Base-by-base conservation (phyloP, 2,113 vertebrate species). In the Hystrix brachyura region DNA sequence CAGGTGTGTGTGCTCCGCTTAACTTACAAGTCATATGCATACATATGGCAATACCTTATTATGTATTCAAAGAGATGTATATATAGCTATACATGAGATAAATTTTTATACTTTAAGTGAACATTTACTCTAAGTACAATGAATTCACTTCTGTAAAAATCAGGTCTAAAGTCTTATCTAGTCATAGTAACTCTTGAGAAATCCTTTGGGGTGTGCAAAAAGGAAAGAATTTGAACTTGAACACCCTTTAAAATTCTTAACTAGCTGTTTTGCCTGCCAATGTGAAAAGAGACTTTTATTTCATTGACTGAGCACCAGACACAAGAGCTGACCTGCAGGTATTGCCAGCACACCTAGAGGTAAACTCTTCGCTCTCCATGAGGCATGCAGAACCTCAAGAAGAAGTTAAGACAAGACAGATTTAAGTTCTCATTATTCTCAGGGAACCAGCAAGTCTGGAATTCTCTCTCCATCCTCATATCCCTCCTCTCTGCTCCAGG, bases 281-380 rank as follows among this genome's bases (percentile, higher is more conserved):
- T 7, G 2, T 23, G 17, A 46, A 27, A 32, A 1, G 0, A 38
- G 1, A 18, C 27, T 15, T 0, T 3, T 57, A 4, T 27, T 23
- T 46, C 62, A 7, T 2, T 57, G 46, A 13, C 72, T 27, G 23
- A 92, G 69, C 62, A 46, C 9, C 10, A 81, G 87, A 18, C 23
- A 3, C 0, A 3, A 43, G 0, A 2, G 60, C 51, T 46, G n/a
- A 27, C 18, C 53, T 48, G 7, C 7, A 51, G 1, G 13, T 38
- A 27, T 0, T 0, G 38, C 43, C 76, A 34, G 1, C 17, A 0
- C 7, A 9, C 17, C 7, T 76, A 6, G 23, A 69, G 11, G 1
- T 0, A 1, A 65, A 8, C 32, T 0, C 2, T 3, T 1, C 12
- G 29, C 1, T 5, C 6, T 17, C 23, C 7, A 0, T 0, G 3